Conservation (phyloP, 2,797 vertebrate species). For the Pseudotriccus pelzelni region DNA sequence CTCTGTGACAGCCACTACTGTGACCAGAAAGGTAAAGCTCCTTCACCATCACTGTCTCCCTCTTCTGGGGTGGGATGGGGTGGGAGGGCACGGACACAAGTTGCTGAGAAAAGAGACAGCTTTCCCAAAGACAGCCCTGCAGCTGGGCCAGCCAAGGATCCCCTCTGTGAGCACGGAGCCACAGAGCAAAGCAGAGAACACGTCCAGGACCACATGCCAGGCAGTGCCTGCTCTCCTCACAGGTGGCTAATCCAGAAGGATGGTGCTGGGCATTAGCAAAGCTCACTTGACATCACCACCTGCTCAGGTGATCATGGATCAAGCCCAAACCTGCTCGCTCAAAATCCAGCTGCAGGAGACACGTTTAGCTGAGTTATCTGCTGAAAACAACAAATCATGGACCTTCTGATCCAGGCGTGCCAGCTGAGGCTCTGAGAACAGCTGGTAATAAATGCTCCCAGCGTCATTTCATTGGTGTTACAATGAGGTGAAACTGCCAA, state of each 20-base stretch:
- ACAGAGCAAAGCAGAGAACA: neutral
- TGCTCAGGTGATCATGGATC: neutral
- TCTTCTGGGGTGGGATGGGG: neutral
- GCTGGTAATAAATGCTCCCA: neutral
- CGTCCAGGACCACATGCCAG: fast-evolving
- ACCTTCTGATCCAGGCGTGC: neutral
- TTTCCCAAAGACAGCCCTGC: neutral
- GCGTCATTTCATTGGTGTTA: neutral
- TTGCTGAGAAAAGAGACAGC: neutral
- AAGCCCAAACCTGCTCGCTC: neutral
- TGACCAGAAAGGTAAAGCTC: conserved; percentile 3
- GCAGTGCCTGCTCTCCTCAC: neutral
- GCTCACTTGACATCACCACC: neutral
- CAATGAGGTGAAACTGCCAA: neutral
- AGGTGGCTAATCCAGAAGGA: neutral
- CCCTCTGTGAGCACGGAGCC: neutral
- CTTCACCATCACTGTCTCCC: neutral
- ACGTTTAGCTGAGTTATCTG: neutral
- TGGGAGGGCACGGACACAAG: neutral
- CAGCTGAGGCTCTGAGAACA: neutral
- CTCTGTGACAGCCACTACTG: neutral
- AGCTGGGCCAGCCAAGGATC: neutral
- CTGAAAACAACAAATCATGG: neutral
- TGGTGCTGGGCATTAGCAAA: neutral
- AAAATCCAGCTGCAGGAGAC: neutral